Conservation (phyloP, 2,797 vertebrate species). For the Distichodus sexfasciatus region DNA sequence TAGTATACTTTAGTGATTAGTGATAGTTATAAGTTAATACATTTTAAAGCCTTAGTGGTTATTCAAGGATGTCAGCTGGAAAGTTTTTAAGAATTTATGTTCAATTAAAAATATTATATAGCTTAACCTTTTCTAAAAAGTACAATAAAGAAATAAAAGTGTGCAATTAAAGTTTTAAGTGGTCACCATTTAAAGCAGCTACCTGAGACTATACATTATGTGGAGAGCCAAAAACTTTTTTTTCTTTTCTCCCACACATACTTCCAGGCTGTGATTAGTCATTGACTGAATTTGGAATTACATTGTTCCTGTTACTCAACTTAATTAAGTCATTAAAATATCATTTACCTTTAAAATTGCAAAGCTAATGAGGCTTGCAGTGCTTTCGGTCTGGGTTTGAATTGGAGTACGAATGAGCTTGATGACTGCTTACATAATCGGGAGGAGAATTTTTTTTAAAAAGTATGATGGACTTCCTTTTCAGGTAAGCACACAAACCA, state of each 20-base stretch:
- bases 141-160: no score
- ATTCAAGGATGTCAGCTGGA: no score
- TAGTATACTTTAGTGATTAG: no score
- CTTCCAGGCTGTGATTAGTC: constrained; percentile 40
- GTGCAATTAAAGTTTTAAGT: no score
- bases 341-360: constrained; percentile 53
- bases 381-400: constrained; percentile 33
- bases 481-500: neutral
- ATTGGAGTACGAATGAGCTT: constrained; percentile 19
- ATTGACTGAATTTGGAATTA: constrained; percentile 24
- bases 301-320: constrained; percentile 49
- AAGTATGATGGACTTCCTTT: constrained; percentile 20
- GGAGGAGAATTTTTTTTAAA: constrained; percentile 23
- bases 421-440: constrained; percentile 35
- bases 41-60: no score
- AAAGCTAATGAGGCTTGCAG: constrained; percentile 45
- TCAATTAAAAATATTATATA: no score
- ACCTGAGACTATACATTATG: constrained; percentile 14
- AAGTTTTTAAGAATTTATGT: no score
- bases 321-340: constrained; percentile 55
- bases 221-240: constrained; percentile 17
- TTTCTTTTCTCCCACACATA: neutral
- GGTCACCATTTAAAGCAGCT: no score
- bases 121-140: no score
- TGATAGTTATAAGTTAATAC: no score